A percentile compares a stretch with the other conserved stretches of the same genome.
These are phyloP conservation scores for Pristionchus exspectatus DNA, from an alignment of 2,888 invertebrate genomes.

Conservation along the genomic window DNA sequence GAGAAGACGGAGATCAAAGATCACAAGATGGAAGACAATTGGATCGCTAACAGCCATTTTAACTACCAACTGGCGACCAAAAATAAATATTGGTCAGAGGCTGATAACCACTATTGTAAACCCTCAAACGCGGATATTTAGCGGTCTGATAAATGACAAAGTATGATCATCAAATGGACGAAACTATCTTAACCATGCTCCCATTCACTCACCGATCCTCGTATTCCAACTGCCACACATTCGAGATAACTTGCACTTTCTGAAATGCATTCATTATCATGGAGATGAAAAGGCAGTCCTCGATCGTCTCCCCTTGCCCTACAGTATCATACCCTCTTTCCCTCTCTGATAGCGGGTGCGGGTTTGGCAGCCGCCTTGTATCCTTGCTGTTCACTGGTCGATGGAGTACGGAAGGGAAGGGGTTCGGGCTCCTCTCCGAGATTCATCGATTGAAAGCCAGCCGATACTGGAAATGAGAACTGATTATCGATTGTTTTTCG, in stretches of 20 bases:
- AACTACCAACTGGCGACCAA: too few relatives aligned
- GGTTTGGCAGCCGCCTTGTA: conserved; percentile 48
- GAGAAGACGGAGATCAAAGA: neutral
- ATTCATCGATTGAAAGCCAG: neutral
- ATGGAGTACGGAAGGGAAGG: neutral
- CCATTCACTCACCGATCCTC: conserved; percentile 37
- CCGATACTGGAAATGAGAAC: neutral
- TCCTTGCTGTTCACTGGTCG: conserved; percentile 9
- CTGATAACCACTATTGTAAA: too few relatives aligned
- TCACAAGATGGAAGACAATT: neutral
- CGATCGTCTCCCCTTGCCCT: neutral
- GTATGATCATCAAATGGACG: neutral
- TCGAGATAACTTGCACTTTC: conserved; percentile 22
- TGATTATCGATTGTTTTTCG: neutral
- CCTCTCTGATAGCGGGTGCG: neutral
- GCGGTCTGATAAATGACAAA: too few relatives aligned
- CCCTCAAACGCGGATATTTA: too few relatives aligned
- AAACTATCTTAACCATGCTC: neutral
- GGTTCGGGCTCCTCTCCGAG: conserved; percentile 25
- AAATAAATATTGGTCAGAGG: too few relatives aligned
- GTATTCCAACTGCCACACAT: conserved; percentile 40
- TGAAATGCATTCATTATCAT: neutral
- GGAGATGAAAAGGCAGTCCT: neutral
- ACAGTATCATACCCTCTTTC: conserved; percentile 21
- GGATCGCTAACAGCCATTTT: too few relatives aligned